phyloP scores from a whole-genome alignment of 2,888 invertebrate species.

The Cryptosula pallasiana region DNA sequence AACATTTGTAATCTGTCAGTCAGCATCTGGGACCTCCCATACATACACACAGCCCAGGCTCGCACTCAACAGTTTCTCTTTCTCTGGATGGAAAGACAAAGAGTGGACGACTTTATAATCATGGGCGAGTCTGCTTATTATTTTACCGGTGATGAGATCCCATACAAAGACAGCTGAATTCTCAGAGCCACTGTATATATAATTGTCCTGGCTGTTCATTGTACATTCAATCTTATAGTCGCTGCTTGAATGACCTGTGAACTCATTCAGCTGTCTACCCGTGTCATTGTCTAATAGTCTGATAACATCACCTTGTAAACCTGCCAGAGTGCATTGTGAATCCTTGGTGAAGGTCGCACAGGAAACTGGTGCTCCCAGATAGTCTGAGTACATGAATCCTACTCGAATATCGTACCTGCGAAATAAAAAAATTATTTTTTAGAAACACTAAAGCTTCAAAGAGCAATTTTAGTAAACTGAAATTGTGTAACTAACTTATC shows the following conservation, averaged over 20 bases:
- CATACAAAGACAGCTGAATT: slow-evolving; percentile 80
- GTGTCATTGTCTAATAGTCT: slow-evolving; percentile 82
- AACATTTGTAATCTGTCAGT: no score
- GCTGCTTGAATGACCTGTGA: slow-evolving; percentile 73
- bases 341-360: slow-evolving; percentile 81
- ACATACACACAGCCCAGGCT: slow-evolving; percentile 61
- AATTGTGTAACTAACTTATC: no score
- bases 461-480: no score
- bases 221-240: slow-evolving; percentile 83
- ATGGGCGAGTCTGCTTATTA: slow-evolving; percentile 54
- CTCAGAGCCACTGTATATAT: slow-evolving; percentile 82
- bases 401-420: slow-evolving; percentile 77
- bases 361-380: slow-evolving; percentile 77
- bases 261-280: slow-evolving; percentile 59
- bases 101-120: slow-evolving; percentile 69
- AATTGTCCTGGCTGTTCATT: slow-evolving; percentile 75
- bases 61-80: slow-evolving; percentile 67
- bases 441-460: no score
- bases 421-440: background rate
- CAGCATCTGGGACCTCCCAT: slow-evolving; percentile 38
- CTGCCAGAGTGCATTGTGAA: slow-evolving; percentile 81
- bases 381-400: slow-evolving; percentile 76
- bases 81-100: slow-evolving; percentile 73
- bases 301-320: slow-evolving; percentile 76
- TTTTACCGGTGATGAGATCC: slow-evolving; percentile 71